Conservation (phyloP, 2,888 invertebrate species). For the Hirtodrosophila confusa region DNA sequence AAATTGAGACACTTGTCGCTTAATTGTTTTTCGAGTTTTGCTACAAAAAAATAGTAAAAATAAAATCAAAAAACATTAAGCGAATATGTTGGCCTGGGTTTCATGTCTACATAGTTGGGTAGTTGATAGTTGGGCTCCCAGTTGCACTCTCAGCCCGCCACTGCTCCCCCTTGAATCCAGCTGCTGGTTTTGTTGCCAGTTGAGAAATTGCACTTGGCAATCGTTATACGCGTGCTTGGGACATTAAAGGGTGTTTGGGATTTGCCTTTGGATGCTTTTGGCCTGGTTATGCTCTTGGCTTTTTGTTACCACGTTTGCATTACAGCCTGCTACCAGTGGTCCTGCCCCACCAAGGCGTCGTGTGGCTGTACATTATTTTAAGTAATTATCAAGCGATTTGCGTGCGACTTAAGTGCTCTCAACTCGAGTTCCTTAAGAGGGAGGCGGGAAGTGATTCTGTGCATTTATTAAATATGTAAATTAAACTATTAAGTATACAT, state of each 20-base stretch:
- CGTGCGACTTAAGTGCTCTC: conserved; percentile 65
- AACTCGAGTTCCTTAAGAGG: conserved; percentile 15
- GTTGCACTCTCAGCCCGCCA: background rate
- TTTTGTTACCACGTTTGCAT: conserved; percentile 45
- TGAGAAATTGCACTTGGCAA: conserved; percentile 68
- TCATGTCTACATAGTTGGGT: conserved; percentile 32
- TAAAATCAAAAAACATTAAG: conserved; percentile 51
- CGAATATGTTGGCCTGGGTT: conserved; percentile 54
- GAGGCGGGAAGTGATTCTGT: conserved; percentile 5
- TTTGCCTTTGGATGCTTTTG: conserved; percentile 52
- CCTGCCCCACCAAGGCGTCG: conserved; percentile 26
- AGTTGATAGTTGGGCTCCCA: conserved; percentile 24
- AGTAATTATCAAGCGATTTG: conserved; percentile 79
- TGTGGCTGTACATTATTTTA: conserved; percentile 74
- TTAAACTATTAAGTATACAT: conserved; percentile 54
- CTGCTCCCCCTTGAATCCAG: background rate
- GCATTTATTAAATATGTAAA: conserved; percentile 69
- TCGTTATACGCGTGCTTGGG: conserved; percentile 59
- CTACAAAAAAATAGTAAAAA: conserved; percentile 29
- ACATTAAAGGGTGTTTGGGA: conserved; percentile 60
- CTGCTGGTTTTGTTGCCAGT: conserved; percentile 57
- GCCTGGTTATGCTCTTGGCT: conserved; percentile 50
- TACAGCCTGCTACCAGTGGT: conserved; percentile 15
- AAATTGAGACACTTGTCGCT: conserved; percentile 81
- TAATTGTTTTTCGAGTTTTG: conserved; percentile 79